phyloP scores from a whole-genome alignment of 2,797 vertebrate species.

The Danio tinwini region DNA sequence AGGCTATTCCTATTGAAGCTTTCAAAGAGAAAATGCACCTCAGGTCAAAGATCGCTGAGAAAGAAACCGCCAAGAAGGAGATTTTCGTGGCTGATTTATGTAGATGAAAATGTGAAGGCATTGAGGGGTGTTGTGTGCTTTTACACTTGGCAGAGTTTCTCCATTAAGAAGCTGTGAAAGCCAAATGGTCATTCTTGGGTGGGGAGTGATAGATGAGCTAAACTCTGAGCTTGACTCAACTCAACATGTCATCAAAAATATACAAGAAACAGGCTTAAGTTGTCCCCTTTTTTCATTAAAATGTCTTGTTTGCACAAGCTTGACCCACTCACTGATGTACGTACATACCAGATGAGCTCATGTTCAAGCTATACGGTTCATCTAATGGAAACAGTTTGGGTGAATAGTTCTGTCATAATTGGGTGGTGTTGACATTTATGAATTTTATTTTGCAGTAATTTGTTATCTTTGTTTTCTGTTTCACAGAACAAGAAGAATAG shows the following conservation, averaged over 20 bases:
- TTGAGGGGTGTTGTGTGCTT: constrained; percentile 44
- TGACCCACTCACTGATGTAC: not conserved
- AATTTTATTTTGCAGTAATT: not conserved
- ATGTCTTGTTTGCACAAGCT: not conserved
- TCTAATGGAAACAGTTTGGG: not conserved
- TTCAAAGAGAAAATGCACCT: constrained; percentile 20
- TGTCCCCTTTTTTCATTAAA: not conserved
- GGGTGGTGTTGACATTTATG: not conserved
- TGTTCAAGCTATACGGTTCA: not conserved
- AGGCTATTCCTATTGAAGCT: constrained; percentile 4
- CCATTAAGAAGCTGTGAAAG: constrained; percentile 55
- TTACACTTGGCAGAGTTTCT: constrained; percentile 50
- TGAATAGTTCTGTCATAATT: not conserved
- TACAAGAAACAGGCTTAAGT: constrained; percentile 21
- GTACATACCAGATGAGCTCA: not conserved
- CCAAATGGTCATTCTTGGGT: constrained; percentile 60
- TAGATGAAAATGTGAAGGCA: constrained; percentile 54
- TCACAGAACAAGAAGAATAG: not conserved
- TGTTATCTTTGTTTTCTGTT: not conserved
- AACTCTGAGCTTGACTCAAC: constrained; percentile 35
- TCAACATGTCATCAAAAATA: constrained; percentile 29
- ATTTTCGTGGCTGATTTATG: constrained; percentile 48
- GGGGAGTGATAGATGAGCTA: constrained; percentile 52
- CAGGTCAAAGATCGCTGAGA: constrained; percentile 37
- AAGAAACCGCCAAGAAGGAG: constrained; percentile 2